Conservation (phyloP, 2,888 invertebrate species). For the Gasteruption jaculator region DNA sequence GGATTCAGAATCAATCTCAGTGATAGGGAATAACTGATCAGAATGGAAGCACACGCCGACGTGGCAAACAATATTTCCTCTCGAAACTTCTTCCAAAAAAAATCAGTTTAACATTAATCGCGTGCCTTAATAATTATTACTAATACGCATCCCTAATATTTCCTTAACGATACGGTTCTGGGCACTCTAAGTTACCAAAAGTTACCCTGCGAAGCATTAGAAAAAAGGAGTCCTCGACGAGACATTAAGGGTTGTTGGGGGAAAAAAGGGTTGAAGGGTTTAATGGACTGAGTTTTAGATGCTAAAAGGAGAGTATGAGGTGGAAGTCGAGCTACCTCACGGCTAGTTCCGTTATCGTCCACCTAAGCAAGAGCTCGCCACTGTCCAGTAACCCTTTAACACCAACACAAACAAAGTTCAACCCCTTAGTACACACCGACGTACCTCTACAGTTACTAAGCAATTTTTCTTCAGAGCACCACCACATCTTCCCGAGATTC, state of each 20-base stretch:
- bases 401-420: conserved; percentile 32
- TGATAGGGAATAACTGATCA: no score
- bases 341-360: conserved; percentile 44
- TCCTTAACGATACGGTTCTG: no score
- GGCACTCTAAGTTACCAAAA: no score
- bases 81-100: no score
- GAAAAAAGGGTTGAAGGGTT: conserved; percentile 14
- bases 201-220: no score
- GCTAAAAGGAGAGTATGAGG: conserved; percentile 20
- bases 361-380: conserved; percentile 51
- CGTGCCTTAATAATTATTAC: no score
- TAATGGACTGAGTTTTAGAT: conserved; percentile 25
- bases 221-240: no score
- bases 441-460: conserved; percentile 29
- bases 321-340: conserved; percentile 26
- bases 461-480: conserved; percentile 47
- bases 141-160: no score
- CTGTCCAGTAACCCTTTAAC: conserved; percentile 50
- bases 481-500: conserved; percentile 33
- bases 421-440: conserved; percentile 43
- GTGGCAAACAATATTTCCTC: no score
- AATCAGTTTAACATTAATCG: no score
- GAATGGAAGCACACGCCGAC: no score
- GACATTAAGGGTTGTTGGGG: background rate
- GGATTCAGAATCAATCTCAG: background rate